Conservation (phyloP, 2,797 vertebrate species). For the Hyperoplus immaculatus region DNA sequence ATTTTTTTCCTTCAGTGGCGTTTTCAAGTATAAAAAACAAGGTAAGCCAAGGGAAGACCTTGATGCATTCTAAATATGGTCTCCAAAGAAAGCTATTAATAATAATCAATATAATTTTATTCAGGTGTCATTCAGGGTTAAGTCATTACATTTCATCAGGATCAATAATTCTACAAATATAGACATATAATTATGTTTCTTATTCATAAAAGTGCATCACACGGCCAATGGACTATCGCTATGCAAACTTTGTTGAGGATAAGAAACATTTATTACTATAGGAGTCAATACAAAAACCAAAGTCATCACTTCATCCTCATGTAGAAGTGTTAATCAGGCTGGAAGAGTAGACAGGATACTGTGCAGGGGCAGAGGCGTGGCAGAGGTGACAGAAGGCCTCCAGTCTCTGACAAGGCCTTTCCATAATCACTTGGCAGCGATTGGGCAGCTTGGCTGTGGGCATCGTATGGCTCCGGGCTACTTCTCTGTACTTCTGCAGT, state of each 20-base stretch:
- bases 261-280: slow-evolving; percentile 6
- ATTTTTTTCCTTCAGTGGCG: background rate
- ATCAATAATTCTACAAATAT: slow-evolving; percentile 10
- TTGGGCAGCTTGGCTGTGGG: slow-evolving; percentile 61
- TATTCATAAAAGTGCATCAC: background rate
- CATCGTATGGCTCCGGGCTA: slow-evolving; percentile 60
- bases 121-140: background rate
- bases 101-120: background rate
- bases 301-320: slow-evolving; percentile 40
- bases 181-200: background rate
- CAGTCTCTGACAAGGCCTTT: slow-evolving; percentile 59
- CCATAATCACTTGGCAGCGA: slow-evolving; percentile 68
- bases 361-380: slow-evolving; percentile 35
- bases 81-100: background rate
- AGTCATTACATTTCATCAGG: slow-evolving; percentile 3
- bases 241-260: slow-evolving; percentile 4
- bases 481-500: slow-evolving; percentile 67
- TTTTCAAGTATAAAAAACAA: background rate
- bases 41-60: background rate
- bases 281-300: slow-evolving; percentile 10
- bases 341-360: slow-evolving; percentile 20
- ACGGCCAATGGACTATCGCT: background rate
- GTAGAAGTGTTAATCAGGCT: slow-evolving; percentile 45
- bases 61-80: slow-evolving; percentile 19
- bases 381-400: slow-evolving; percentile 68